These are phyloP conservation scores for Melanargia galathea DNA, from an alignment of 2,888 invertebrate genomes.

Conservation along the genomic window DNA sequence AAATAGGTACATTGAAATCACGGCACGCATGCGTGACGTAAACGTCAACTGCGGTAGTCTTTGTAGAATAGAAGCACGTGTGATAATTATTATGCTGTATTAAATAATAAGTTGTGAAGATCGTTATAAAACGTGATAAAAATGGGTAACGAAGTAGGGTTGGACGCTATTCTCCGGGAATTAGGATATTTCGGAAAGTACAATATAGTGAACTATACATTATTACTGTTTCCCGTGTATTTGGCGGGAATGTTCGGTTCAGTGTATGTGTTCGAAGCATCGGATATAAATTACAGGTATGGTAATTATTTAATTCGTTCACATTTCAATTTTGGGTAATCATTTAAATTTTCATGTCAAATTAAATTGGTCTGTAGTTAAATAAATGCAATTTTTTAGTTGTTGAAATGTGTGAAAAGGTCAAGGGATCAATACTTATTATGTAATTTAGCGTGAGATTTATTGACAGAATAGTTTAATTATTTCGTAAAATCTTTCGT, in stretches of 20 bases:
- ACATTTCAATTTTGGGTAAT: no score
- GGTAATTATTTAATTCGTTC: conserved; percentile 22
- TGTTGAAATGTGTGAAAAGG: background rate
- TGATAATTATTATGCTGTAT: background rate
- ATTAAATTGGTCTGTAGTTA: background rate
- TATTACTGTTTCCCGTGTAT: conserved; percentile 68
- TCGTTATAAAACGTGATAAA: conserved; percentile 44
- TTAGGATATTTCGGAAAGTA: conserved; percentile 72
- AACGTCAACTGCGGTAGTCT: conserved; percentile 37
- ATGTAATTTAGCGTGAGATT: background rate
- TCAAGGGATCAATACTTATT: background rate
- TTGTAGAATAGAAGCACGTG: background rate
- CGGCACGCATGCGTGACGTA: conserved; percentile 41
- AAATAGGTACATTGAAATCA: background rate
- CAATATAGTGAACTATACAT: conserved; percentile 69
- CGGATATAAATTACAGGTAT: conserved; percentile 69
- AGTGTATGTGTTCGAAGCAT: conserved; percentile 71
- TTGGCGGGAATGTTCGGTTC: conserved; percentile 75
- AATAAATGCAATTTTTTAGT: background rate
- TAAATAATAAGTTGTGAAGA: conserved; percentile 24
- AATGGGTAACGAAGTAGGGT: conserved; percentile 57
- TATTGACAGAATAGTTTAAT: no score
- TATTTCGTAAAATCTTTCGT: background rate
- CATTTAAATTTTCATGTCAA: background rate
- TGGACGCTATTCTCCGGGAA: conserved; percentile 64